Conservation (phyloP, 2,113 vertebrate genomes). For the Stomatorhinus ivindoensis region DNA sequence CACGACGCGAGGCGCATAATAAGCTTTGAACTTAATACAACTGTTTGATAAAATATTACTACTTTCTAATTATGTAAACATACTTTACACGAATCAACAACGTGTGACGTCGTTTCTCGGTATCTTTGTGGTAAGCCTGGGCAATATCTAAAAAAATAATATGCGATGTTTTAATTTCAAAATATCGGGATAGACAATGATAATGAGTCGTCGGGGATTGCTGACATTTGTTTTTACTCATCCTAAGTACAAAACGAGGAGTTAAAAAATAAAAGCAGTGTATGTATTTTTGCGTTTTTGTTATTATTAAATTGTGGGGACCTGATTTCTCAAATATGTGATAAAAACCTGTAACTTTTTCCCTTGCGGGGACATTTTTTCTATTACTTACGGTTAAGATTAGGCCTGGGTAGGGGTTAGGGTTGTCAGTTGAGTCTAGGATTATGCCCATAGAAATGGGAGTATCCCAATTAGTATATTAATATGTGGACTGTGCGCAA, state of each 20-base stretch:
- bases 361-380: background rate
- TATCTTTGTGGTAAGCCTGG: background rate
- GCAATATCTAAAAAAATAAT: background rate
- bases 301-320: background rate
- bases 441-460: background rate
- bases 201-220: background rate
- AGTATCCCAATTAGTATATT: background rate
- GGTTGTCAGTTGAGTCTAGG: background rate
- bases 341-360: background rate
- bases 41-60: background rate
- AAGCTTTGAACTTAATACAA: background rate
- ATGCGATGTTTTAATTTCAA: background rate
- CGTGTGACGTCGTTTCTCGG: background rate
- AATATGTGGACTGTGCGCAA: background rate
- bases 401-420: background rate
- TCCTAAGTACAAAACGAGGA: background rate
- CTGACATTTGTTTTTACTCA: background rate
- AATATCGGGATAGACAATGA: background rate
- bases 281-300: background rate
- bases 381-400: no score
- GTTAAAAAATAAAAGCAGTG: no score
- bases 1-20: background rate
- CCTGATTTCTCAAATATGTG: background rate
- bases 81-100: background rate
- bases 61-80: background rate